Conservation (phyloP, 2,113 vertebrate species). For the Eubucco bourcierii region DNA sequence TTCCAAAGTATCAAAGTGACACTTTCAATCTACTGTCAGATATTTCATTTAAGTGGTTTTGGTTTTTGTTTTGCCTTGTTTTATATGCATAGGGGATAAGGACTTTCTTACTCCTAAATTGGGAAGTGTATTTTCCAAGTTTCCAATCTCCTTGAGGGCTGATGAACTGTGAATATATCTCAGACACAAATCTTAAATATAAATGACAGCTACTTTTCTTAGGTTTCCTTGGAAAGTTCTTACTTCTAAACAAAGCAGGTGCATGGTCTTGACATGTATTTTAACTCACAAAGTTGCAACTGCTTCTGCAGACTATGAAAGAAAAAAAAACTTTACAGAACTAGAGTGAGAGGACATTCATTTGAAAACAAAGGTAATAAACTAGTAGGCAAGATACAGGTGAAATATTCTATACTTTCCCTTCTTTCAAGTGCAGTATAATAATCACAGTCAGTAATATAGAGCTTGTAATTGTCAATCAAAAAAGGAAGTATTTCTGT, state of each 20-base stretch:
- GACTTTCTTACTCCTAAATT: neutral
- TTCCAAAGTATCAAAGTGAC: neutral
- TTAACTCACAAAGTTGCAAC: conserved; percentile 39
- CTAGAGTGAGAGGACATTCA: conserved; percentile 45
- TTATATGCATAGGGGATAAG: neutral
- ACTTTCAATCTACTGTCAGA: neutral
- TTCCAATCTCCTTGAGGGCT: neutral
- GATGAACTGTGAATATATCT: conserved; percentile 24
- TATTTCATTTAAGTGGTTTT: neutral
- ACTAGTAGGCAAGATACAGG: conserved; percentile 57
- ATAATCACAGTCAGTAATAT: neutral
- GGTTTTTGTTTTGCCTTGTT: neutral
- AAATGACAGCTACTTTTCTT: conserved; percentile 13
- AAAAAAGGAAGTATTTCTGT: conserved; percentile 4
- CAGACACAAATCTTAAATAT: conserved; percentile 38
- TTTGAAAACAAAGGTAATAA: conserved; percentile 65
- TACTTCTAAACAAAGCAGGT: conserved; percentile 19
- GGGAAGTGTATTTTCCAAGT: neutral
- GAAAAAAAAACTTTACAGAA: conserved; percentile 9
- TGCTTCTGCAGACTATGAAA: conserved; percentile 26
- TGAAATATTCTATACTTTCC: conserved; percentile 18
- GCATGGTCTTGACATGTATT: conserved; percentile 28
- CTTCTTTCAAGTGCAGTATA: neutral
- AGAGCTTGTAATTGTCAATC: conserved; percentile 19
- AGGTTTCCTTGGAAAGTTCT: neutral